Percentiles rank a stretch among this genome's conserved stretches.
phyloP scores from a whole-genome alignment of 2,888 invertebrate species.

The Himalopsyche japonica region DNA sequence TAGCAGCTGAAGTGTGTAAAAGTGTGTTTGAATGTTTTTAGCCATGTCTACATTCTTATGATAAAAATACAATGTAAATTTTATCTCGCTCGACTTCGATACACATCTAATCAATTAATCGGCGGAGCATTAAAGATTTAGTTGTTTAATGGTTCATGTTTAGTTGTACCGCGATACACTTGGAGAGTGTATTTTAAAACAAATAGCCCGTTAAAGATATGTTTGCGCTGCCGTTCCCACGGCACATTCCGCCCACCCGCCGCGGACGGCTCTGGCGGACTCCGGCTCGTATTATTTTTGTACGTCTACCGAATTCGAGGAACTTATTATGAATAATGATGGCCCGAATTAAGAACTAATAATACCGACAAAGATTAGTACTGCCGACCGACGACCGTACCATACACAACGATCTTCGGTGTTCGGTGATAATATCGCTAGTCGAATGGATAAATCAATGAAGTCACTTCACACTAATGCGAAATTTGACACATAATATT shows the following conservation, averaged over 20 bases:
- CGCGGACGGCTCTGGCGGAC: conserved; percentile 4
- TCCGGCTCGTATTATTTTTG: neutral
- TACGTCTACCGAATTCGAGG: conserved; percentile 28
- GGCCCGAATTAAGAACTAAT: conserved; percentile 40
- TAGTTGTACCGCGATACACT: neutral
- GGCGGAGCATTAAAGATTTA: neutral
- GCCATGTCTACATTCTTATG: too few species aligned
- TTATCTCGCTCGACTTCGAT: neutral
- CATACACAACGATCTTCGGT: neutral
- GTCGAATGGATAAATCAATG: neutral
- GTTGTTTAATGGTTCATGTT: neutral
- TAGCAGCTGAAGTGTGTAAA: too few species aligned
- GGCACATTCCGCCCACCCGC: conserved; percentile 31
- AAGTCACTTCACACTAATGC: neutral
- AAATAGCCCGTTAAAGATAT: neutral
- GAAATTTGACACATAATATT: too few species aligned
- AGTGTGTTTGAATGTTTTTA: too few species aligned
- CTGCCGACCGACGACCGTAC: conserved; percentile 3
- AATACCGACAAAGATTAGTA: conserved; percentile 38
- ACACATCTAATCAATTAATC: neutral
- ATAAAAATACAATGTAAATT: neutral
- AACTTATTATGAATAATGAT: conserved; percentile 41
- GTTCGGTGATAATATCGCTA: neutral
- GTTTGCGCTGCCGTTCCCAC: conserved; percentile 25
- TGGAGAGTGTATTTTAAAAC: neutral